A percentile compares a stretch with the other conserved stretches of the same genome.
phyloP scores from a whole-genome alignment of 1,140 invertebrate genomes.

The Hypsibius dujardini region DNA sequence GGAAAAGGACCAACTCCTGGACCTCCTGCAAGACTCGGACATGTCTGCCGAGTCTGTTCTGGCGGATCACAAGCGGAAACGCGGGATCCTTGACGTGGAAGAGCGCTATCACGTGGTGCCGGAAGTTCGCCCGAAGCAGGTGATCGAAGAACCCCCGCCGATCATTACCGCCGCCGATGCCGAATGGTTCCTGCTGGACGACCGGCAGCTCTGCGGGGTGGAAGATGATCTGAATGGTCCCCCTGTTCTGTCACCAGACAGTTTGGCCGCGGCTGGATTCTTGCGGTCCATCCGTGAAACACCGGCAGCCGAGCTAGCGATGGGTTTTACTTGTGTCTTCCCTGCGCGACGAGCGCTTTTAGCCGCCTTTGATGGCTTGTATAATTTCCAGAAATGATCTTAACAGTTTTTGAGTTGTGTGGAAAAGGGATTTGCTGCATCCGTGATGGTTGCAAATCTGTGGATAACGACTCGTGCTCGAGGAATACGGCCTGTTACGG shows the following conservation, averaged over 20 bases:
- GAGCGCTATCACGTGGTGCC: constrained; percentile 28
- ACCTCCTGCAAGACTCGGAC: constrained; percentile 28
- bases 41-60: constrained; percentile 53
- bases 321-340: constrained; percentile 61
- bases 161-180: constrained; percentile 44
- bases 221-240: constrained; percentile 49
- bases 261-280: constrained; percentile 51
- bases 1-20: constrained; percentile 26
- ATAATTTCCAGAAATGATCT: too few species aligned
- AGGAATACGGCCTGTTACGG: too few species aligned
- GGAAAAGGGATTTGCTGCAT: too few species aligned
- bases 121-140: constrained; percentile 29
- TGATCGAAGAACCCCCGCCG: constrained; percentile 22
- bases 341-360: constrained; percentile 71
- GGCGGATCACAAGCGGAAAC: constrained; percentile 43
- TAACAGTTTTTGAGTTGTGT: too few species aligned
- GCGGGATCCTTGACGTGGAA: constrained; percentile 21
- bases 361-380: constrained; percentile 70
- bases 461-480: too few species aligned
- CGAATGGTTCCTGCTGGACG: constrained; percentile 54
- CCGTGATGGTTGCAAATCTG: too few species aligned
- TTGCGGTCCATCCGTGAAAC: constrained; percentile 54
- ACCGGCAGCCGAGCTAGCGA: constrained; percentile 55
- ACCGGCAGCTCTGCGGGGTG: constrained; percentile 44
- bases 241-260: constrained; percentile 42